Evolutionary conservation across 2,888 invertebrate genomes (phyloP).

Genomic region (Meghimatium bilineatum): DNA sequence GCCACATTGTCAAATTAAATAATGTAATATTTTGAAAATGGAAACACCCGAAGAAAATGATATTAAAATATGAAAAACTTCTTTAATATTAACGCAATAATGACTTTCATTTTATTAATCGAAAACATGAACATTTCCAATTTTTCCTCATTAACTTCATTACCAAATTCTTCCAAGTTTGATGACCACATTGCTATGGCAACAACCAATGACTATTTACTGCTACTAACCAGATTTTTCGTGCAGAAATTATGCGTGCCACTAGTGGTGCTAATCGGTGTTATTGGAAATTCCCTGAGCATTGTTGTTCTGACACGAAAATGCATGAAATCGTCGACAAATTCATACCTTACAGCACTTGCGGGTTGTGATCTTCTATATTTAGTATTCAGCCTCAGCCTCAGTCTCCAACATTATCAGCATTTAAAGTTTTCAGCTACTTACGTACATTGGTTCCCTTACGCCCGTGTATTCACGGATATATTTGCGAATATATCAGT

Average conservation of each 20-base stretch:
- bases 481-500: slow-evolving; percentile 84
- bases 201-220: slow-evolving; percentile 50
- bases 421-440: slow-evolving; percentile 38
- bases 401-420: slow-evolving; percentile 19
- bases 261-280: slow-evolving; percentile 65
- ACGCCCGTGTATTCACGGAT: slow-evolving; percentile 83
- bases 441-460: slow-evolving; percentile 79
- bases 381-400: slow-evolving; percentile 80
- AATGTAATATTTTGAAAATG: no score
- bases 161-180: not conserved
- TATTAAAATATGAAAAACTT: no score
- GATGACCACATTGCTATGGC: not conserved
- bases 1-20: no score
- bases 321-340: slow-evolving; percentile 75
- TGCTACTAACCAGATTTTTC: slow-evolving; percentile 61
- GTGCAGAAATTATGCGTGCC: slow-evolving; percentile 70
- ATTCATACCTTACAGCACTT: slow-evolving; percentile 83
- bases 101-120: not conserved
- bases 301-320: slow-evolving; percentile 71
- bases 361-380: slow-evolving; percentile 85
- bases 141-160: not conserved
- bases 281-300: slow-evolving; percentile 73
- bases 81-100: no score
- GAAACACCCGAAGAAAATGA: no score
- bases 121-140: not conserved